Evolutionary conservation across 2,113 vertebrate genomes (phyloP).

Genomic region (Oncorhynchus kisutch): DNA sequence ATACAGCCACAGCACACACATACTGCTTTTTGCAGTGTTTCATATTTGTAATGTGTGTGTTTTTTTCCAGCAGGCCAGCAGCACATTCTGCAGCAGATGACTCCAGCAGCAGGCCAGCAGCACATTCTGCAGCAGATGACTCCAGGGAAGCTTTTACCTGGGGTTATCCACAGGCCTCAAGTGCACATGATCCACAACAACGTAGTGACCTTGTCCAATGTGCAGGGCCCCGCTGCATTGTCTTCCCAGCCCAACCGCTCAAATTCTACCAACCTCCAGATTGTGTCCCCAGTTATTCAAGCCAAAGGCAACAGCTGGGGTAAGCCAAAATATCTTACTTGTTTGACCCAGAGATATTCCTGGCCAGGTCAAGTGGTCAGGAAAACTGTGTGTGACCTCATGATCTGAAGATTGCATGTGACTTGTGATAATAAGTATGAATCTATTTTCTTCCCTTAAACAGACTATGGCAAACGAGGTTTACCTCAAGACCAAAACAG

Average conservation of each 20-base stretch:
- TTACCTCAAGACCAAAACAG: conserved; percentile 61
- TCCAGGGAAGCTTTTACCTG: conserved; percentile 43
- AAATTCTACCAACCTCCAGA: conserved; percentile 33
- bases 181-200: conserved; percentile 70
- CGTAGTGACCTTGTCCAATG: conserved; percentile 60
- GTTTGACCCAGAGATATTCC: neutral
- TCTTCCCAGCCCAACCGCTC: conserved; percentile 36
- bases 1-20: neutral
- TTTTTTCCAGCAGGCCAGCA: conserved; percentile 25
- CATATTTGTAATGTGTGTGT: neutral
- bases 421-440: neutral
- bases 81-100: too few species aligned
- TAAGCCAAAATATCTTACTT: neutral
- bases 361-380: too few species aligned
- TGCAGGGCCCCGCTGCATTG: conserved; percentile 63
- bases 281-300: conserved; percentile 31
- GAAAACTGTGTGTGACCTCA: conserved; percentile 18
- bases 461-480: conserved; percentile 68
- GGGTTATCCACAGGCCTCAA: conserved; percentile 62
- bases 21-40: neutral
- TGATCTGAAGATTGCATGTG: neutral
- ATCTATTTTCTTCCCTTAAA: conserved; percentile 17
- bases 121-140: conserved; percentile 49
- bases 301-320: neutral
- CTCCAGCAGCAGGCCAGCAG: conserved; percentile 1